Base-by-base conservation (phyloP, 1,140 invertebrate genomes). In the Drosophila eugracilis region DNA sequence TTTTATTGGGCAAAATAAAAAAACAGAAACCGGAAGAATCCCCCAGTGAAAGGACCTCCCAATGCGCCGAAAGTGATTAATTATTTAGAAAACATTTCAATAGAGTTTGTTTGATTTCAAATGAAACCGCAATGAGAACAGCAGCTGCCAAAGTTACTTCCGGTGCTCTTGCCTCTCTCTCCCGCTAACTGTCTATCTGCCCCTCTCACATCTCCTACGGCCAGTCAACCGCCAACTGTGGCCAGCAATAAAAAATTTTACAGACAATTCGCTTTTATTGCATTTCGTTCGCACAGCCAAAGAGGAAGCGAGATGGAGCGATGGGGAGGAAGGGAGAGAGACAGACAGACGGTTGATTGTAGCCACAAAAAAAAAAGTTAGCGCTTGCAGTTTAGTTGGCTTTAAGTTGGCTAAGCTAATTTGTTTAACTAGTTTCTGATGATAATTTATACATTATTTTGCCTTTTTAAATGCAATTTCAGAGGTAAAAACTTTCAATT, bases 231-330 rank as follows among this genome's bases (percentile, higher is more conserved):
- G 30, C 65, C 59, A 53, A 53, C 66, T 53, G 55, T 30, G 55
- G 45, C 14, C 19, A 32, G 53, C 65, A 83, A 67, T 78, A 71
- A 55, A 55, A 78, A 84, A 71, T 78, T 75, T 67, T 59, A 75
- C 59, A 78, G 75, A 71, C 80, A 84, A 84, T 84, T 83, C 75
- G 45, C 53, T 78, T 84, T 78, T 76, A 84, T 84, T 71, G 71
- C 71, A 57, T 37, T 47, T 65, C 36, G 22, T 47, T 65, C 36
- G 57, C 28, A 60, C 28, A 36, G 1, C 28, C 7, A 1, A n/a
- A 34, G 26, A 49, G 9, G 5, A n/a, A 44, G 58, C 14, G 14
- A 66, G 26, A 14, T n/a, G 49, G 24, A 22, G 14, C 36, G 21
- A 52, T 1, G 3, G 36, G 19, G 4, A 7, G 47, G 3, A 7